Conservation (phyloP, 2,888 invertebrate species). For the Drymonia ruficornis region DNA sequence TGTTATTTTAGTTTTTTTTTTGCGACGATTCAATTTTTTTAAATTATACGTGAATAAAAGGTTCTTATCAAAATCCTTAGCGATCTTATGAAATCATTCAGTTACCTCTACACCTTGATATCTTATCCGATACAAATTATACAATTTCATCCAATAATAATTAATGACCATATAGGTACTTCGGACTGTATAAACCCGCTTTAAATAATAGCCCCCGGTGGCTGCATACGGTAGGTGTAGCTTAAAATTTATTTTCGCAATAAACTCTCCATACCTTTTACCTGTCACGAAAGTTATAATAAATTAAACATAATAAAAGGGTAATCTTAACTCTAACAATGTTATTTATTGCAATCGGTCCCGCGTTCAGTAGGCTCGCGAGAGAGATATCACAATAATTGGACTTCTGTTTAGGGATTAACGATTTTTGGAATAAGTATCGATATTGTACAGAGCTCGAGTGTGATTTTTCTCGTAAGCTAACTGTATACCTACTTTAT, state of each 20-base stretch:
- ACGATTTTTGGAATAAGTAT: conserved; percentile 8
- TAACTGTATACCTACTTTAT: too few relatives aligned
- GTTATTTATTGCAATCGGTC: conserved; percentile 26
- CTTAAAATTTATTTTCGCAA: not conserved
- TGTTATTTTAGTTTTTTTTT: too few relatives aligned
- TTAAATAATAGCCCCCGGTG: not conserved
- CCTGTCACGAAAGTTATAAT: conserved; percentile 10
- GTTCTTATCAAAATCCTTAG: too few relatives aligned
- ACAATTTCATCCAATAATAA: too few relatives aligned
- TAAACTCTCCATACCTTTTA: conserved; percentile 1
- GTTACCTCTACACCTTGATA: too few relatives aligned
- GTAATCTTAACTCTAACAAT: conserved; percentile 6
- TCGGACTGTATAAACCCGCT: too few relatives aligned
- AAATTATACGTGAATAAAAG: too few relatives aligned
- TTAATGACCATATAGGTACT: too few relatives aligned
- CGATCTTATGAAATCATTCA: too few relatives aligned
- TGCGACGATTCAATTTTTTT: too few relatives aligned
- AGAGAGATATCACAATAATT: conserved; percentile 32
- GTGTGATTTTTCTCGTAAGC: too few relatives aligned
- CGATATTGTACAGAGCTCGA: not conserved
- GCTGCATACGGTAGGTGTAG: not conserved
- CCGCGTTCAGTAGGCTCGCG: conserved; percentile 8
- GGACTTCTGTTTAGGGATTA: conserved; percentile 25
- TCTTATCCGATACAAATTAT: too few relatives aligned
- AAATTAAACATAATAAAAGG: conserved; percentile 19